Evolutionary conservation across 2,113 vertebrate species (phyloP), one percentile per base, ranked within the genome.

Genomic region (Globicephala melas): DNA sequence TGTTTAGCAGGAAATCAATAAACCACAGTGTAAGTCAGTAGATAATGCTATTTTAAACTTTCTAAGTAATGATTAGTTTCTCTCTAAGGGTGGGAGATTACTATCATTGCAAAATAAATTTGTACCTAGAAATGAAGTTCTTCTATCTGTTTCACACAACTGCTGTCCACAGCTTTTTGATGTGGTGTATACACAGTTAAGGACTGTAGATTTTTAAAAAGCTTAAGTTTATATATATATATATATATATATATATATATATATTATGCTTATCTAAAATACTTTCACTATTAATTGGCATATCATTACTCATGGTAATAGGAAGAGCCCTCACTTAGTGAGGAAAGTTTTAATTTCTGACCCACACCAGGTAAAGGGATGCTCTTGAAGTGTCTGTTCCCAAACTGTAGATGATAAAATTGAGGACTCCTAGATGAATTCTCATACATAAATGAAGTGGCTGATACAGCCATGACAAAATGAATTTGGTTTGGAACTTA

Each of bases 1-100:
- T 84, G 63, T 95, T 94, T 94, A 97, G 41, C 58, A 96, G 53
- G 31, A 97, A 97, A n/a, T 67, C 94, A 96, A 96, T 96, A 91
- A 95, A 73, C 38, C 86, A 62, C 71, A 94, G 47, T 91, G 13
- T 74, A 83, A 55, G 15, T 94, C 88, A 95, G 70, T 91, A 94
- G 53, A 96, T 90, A 67, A 83, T 74, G n/a, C n/a, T 82, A 89
- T 88, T 94, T 96, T 88, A 94, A 58, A 21, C 71, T 94, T 96
- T 86, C 33, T 60, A 89, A 96, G 26, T 96, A 88, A 94, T 89
- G 15, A 92, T 79, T 95, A 71, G 62, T 41, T 58, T 65, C 9
- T 62, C 23, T 33, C 73, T 95, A 62, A 4, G 60, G 50, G 18
- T 60, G 20, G 12, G 28, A 36, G 47, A 84, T 81, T 77, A 89